Evolutionary conservation across 2,797 vertebrate species (phyloP).

Genomic region (Fistularia commersonii): DNA sequence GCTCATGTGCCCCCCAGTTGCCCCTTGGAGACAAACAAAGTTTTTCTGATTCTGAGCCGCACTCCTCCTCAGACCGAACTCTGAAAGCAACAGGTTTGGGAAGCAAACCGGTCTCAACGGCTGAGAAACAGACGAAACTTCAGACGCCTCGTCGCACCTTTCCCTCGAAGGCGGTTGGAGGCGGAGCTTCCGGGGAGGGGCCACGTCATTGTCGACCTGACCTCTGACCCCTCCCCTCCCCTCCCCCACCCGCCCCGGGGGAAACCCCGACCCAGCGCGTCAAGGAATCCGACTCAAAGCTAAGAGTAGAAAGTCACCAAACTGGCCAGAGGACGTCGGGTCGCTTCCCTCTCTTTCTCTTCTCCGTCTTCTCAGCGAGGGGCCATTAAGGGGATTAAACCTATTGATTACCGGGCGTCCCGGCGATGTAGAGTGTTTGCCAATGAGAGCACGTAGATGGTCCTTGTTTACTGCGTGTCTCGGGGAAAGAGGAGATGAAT

Average conservation of each 20-base stretch:
- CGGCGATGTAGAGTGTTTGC: conserved; percentile 49
- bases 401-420: conserved; percentile 57
- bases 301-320: conserved; percentile 23
- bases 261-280: conserved; percentile 45
- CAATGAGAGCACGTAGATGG: conserved; percentile 53
- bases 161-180: no score
- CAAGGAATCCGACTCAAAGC: conserved; percentile 17
- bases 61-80: no score
- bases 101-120: no score
- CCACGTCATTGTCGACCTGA: neutral
- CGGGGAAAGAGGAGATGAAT: conserved; percentile 29
- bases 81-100: no score
- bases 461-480: conserved; percentile 46
- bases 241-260: conserved; percentile 1
- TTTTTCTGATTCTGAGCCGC: no score
- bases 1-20: no score
- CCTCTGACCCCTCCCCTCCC: neutral
- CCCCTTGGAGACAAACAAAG: no score
- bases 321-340: conserved; percentile 29
- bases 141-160: no score
- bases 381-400: conserved; percentile 66
- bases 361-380: conserved; percentile 20
- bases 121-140: no score
- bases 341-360: conserved; percentile 43
- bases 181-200: neutral